phyloP scores from a whole-genome alignment of 2,113 vertebrate species.

The Pyrgilauda ruficollis region DNA sequence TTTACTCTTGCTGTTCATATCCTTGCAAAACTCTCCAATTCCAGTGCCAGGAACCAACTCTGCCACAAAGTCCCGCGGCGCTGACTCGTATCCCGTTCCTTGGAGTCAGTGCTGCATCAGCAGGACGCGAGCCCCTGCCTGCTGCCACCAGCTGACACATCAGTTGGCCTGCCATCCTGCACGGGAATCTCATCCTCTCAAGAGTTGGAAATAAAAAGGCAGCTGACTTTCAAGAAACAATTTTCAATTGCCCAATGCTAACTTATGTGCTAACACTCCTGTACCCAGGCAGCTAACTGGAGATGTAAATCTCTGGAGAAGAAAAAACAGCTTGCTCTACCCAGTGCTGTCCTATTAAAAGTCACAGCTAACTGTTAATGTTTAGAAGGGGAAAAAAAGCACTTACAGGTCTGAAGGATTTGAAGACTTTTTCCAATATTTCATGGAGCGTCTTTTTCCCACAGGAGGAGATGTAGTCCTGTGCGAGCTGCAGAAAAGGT shows the following conservation, averaged over 20 bases:
- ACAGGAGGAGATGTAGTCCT: conserved; percentile 98
- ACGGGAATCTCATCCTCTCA: background rate
- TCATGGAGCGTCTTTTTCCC: conserved; percentile 97
- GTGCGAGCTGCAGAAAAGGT: conserved; percentile 93
- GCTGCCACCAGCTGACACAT: background rate
- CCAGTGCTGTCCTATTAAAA: background rate
- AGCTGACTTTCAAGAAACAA: conserved; percentile 28
- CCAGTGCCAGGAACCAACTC: conserved; percentile 1
- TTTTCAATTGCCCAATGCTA: background rate
- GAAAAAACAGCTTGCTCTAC: background rate
- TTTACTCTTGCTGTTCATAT: background rate
- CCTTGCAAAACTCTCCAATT: background rate
- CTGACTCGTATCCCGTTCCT: background rate
- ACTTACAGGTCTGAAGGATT: conserved; percentile 96
- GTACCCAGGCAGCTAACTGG: background rate
- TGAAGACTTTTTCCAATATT: conserved; percentile 98
- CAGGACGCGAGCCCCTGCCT: background rate
- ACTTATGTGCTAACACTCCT: background rate
- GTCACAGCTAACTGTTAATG: background rate
- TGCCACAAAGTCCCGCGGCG: background rate
- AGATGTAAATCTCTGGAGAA: background rate
- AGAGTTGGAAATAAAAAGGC: conserved; percentile 45
- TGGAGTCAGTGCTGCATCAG: background rate
- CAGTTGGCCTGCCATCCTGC: background rate
- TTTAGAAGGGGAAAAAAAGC: background rate